phyloP scores from a whole-genome alignment of 2,113 vertebrate genomes.

The Corvus moneduloides region DNA sequence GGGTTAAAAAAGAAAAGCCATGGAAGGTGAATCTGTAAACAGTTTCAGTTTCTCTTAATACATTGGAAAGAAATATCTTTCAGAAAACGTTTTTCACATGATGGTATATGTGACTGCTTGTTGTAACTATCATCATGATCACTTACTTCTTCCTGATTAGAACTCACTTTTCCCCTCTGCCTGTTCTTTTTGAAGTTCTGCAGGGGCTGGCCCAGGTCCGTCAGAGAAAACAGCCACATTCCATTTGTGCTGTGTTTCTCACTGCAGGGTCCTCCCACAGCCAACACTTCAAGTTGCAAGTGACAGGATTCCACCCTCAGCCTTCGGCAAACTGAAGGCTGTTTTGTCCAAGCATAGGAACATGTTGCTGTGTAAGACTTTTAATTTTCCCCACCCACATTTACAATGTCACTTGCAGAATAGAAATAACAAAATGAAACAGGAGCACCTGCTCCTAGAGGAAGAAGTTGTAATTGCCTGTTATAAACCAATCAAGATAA shows the following conservation, averaged over 20 bases:
- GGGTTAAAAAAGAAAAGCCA: background rate
- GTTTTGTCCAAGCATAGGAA: background rate
- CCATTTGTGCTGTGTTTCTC: background rate
- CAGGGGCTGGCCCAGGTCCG: background rate
- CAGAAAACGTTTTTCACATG: background rate
- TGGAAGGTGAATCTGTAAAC: background rate
- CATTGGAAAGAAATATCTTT: background rate
- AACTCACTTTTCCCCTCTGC: background rate
- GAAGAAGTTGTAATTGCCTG: slow-evolving; percentile 40
- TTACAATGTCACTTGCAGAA: slow-evolving; percentile 9
- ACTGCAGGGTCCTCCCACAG: background rate
- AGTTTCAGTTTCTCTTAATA: background rate
- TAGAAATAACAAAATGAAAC: slow-evolving; percentile 9
- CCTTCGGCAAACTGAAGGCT: background rate
- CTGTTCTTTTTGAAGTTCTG: background rate
- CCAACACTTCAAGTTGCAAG: background rate
- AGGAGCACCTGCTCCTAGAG: slow-evolving; percentile 27
- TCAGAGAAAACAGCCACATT: background rate
- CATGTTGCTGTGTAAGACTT: background rate
- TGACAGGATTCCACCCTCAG: background rate
- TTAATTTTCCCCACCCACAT: background rate
- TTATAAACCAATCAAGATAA: slow-evolving; percentile 49
- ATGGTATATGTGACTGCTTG: background rate
- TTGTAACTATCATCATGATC: background rate
- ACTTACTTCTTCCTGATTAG: background rate